These are phyloP conservation scores for Schizothorax lantsangensis DNA, from an alignment of 2,797 vertebrate species.

Conservation along the genomic window DNA sequence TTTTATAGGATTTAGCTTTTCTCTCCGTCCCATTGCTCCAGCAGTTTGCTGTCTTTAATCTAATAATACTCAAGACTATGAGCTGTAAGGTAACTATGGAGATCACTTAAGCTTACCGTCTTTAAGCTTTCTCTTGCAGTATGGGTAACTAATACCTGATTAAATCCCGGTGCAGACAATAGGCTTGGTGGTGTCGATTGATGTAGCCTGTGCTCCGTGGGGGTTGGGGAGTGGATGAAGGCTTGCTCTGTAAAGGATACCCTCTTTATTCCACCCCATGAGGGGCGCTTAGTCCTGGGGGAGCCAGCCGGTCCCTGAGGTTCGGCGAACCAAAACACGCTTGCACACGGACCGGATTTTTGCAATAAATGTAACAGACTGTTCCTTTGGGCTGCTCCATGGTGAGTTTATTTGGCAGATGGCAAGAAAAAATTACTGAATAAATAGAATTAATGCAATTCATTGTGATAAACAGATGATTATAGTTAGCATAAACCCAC, in stretches of 20 bases:
- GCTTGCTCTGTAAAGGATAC: conserved; percentile 98
- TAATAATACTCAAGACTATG: conserved; percentile 60
- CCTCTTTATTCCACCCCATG: conserved; percentile 93
- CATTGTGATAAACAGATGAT: conserved; percentile 47
- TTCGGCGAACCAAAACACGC: conserved; percentile 81
- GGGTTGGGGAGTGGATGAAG: conserved; percentile 93
- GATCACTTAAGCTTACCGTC: conserved; percentile 75
- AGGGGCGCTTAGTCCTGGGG: conserved; percentile 90
- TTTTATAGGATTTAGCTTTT: conserved; percentile 50
- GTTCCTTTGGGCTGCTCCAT: conserved; percentile 67
- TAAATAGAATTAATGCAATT: conserved; percentile 59
- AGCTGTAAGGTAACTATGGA: conserved; percentile 72
- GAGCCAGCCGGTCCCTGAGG: conserved; percentile 85
- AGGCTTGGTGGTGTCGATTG: conserved; percentile 90
- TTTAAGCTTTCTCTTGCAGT: conserved; percentile 77
- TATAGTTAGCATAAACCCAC: conserved; percentile 21
- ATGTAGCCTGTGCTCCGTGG: conserved; percentile 88
- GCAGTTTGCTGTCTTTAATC: conserved; percentile 56
- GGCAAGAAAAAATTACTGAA: conserved; percentile 51
- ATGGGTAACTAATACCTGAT: conserved; percentile 93
- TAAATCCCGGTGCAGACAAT: conserved; percentile 89
- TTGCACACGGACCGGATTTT: conserved; percentile 88
- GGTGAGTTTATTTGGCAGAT: conserved; percentile 65
- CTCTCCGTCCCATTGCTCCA: conserved; percentile 42
- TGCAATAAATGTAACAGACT: conserved; percentile 87